Evolutionary conservation across 2,888 invertebrate species (phyloP), one percentile per base, ranked within the genome.

Genomic region (Osedax frankpressi): DNA sequence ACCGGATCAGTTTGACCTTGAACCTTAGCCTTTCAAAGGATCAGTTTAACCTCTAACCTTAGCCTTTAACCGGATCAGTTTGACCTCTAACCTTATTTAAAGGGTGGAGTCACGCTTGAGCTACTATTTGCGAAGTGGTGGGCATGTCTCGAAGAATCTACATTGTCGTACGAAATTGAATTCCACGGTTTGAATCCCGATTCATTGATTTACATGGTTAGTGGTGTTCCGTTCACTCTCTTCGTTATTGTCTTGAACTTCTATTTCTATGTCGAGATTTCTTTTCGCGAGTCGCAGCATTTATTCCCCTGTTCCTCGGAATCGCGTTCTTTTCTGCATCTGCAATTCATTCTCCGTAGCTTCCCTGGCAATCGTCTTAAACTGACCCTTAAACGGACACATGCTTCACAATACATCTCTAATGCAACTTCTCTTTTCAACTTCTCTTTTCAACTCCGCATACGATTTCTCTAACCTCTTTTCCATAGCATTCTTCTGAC

Each of bases 121-220:
- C 86, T 96, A 63, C 92, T 90, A 74, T 88, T 96, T 76, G 93
- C 93, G 6, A 94, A 94, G 85, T 94, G 93, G 88, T 96, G 95
- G 95, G 92, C 94, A 11, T 93, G 91, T 86, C 87, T 91, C 73
- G 93, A 93, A 29, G 91, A 91, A 65, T 88, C 76, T 1, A 30
- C 73, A 11, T 14, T 78, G n/a, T 74, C 78, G 28, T 76, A 75
- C 67, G 88, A 87, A 60, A 84, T 96, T 67, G 89, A 90, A 80
- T 93, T 96, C 85, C 89, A 89, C 84, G 94, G 94, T 0, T 87
- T 93, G 73, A 87, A 88, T 81, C 88, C 91, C n/a, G 89, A 89
- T 82, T 77, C 87, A 30, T 79, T 86, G 75, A 87, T 87, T 76
- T 85, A 89, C 30, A 88, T 89, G 72, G 89, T 93, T 77, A 76